Percentiles rank a stretch among this genome's conserved stretches.
These are phyloP conservation scores for Chaetops frenatus DNA, from an alignment of 2,113 vertebrate genomes.

Conservation along the genomic window DNA sequence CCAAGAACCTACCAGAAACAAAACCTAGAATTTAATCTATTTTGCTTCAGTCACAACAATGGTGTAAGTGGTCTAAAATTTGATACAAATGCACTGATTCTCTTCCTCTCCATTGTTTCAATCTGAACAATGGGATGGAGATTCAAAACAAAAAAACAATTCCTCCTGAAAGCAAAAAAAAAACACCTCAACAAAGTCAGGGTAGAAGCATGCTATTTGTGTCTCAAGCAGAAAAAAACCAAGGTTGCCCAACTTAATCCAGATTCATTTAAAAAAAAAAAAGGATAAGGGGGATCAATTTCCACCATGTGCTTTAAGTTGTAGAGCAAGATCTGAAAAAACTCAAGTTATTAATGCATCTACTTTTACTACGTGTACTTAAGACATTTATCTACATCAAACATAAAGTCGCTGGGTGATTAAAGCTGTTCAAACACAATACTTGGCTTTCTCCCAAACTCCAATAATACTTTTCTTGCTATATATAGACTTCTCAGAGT, in stretches of 20 bases:
- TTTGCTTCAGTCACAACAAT: neutral
- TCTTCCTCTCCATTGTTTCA: neutral
- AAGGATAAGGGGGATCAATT: neutral
- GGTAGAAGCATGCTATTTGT: neutral
- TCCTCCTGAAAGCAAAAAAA: neutral
- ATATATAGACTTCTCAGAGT: conserved; percentile 39
- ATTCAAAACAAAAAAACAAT: neutral
- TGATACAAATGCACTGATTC: neutral
- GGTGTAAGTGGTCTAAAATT: neutral
- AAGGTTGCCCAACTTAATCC: neutral
- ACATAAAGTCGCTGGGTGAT: conserved; percentile 17
- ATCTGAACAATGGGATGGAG: neutral
- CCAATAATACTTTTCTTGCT: conserved; percentile 44
- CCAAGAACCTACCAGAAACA: neutral
- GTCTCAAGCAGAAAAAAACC: neutral
- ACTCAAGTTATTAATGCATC: neutral
- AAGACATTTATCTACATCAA: conserved; percentile 57
- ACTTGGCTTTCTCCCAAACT: conserved; percentile 47
- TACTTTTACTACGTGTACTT: conserved; percentile 11
- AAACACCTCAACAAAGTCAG: neutral
- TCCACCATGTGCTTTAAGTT: neutral
- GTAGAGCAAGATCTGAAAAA: neutral
- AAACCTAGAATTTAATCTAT: neutral
- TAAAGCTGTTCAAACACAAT: conserved; percentile 57
- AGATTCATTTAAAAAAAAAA: neutral